Evolutionary conservation across 1,140 invertebrate genomes (phyloP), one percentile per base, ranked within the genome.

Genomic region (Aphelinus atriplicis): DNA sequence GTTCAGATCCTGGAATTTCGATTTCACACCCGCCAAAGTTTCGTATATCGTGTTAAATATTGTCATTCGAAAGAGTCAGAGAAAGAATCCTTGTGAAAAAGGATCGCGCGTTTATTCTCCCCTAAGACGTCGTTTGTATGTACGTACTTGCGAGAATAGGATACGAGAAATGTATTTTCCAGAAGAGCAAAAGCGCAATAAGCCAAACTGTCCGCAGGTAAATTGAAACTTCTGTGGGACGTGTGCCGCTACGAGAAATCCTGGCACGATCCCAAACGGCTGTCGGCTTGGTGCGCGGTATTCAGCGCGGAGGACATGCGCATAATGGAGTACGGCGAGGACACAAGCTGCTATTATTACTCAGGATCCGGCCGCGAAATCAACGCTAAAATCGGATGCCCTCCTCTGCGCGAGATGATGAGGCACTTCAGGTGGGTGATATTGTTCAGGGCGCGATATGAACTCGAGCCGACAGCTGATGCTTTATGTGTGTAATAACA

Each of bases 321-420:
- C 75, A 83, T 93, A 1, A 72, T 95, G 50, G 94, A 96, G 80
- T 96, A 95, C 79, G 84, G 89, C 1, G 91, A 93, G 80, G 94
- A 96, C 86, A 82, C 95, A 2, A 89, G 92, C 82, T 91, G 92
- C 75, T 95, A 93, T 80, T 95, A 94, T 83, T 90, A 90, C 69
- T 89, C 90, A 60, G 92, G 93, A 1, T 93, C 94, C 81, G 94
- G 94, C 0, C 90, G 90, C 72, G 79, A 87, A 2, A 82, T 91
- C 51, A 91, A 92, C 73, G 81, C 84, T 43, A 88, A 90, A 71
- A 85, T 95, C 7, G 94, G 93, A 9, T 96, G 95, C 84, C 89
- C 91, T 0, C 86, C 91, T 2, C 84, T 95, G 0, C 90, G 91
- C 78, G 93, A 96, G 77, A 89, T 96, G 84, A 89, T 95, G 53